phyloP scores from a whole-genome alignment of 2,113 vertebrate species.

The Ptyas mucosa region DNA sequence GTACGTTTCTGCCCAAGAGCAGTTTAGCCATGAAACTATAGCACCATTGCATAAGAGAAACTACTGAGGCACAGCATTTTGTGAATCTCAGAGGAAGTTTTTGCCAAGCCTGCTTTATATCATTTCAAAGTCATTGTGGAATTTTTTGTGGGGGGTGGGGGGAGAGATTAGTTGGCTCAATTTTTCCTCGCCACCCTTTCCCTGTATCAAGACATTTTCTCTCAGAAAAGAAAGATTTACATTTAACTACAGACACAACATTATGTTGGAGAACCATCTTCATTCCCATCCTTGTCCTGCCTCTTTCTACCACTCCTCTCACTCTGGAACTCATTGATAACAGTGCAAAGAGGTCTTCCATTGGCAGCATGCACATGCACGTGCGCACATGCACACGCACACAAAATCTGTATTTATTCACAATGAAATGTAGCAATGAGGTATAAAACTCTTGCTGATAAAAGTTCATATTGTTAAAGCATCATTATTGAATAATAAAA shows the following conservation, averaged over 20 bases:
- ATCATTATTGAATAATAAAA: background rate
- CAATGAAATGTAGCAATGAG: background rate
- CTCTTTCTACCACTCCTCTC: background rate
- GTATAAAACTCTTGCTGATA: too few species aligned
- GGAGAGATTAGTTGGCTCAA: background rate
- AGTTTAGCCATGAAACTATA: background rate
- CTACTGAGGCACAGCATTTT: background rate
- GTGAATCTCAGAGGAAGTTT: constrained; percentile 1
- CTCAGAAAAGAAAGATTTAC: background rate
- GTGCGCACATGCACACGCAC: too few species aligned
- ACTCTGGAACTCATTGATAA: background rate
- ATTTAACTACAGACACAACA: background rate
- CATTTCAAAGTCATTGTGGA: constrained; percentile 1
- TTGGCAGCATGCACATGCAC: background rate
- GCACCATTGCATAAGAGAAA: background rate
- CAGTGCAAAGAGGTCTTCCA: background rate
- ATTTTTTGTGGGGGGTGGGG: too few species aligned
- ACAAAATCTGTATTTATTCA: background rate
- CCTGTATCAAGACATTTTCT: background rate
- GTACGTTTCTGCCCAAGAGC: background rate
- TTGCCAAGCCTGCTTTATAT: constrained; percentile 4
- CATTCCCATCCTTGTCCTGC: background rate
- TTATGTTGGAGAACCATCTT: background rate
- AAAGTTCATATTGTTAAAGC: background rate
- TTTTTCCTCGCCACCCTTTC: background rate